A percentile compares a stretch with the other conserved stretches of the same genome.
Evolutionary conservation across 2,113 vertebrate species (phyloP).

Genomic region (Gymnobelideus leadbeateri): DNA sequence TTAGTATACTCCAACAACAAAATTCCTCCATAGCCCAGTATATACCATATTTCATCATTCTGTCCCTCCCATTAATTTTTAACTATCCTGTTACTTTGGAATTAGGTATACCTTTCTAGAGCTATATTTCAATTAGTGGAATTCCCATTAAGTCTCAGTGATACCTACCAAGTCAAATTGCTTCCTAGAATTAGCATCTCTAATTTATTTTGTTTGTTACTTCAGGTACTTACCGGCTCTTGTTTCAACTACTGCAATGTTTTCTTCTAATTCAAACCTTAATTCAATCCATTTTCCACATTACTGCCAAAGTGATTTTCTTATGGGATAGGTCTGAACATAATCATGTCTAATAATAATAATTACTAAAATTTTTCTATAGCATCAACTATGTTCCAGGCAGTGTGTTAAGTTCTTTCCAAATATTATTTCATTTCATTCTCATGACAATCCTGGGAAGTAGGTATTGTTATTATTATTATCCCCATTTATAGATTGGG

Average conservation of each 20-base stretch:
- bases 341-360: not conserved
- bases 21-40: not conserved
- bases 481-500: slow-evolving; percentile 34
- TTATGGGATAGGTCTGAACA: not conserved
- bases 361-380: not conserved
- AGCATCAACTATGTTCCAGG: not conserved
- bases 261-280: too few species aligned
- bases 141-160: not conserved
- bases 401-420: not conserved
- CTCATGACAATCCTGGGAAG: not conserved
- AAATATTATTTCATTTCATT: slow-evolving; percentile 5
- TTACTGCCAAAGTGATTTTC: not conserved
- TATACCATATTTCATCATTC: not conserved
- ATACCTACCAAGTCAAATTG: not conserved
- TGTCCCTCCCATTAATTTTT: not conserved
- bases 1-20: not conserved
- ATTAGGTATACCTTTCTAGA: not conserved
- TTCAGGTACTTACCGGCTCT: not conserved
- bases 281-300: too few species aligned
- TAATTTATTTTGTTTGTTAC: too few species aligned
- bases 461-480: not conserved
- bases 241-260: too few species aligned
- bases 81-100: not conserved
- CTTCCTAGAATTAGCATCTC: not conserved
- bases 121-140: not conserved